A percentile compares a stretch with the other conserved stretches of the same genome.
Conservation (phyloP, 1,140 invertebrate species). For the Heliothis virescens region DNA sequence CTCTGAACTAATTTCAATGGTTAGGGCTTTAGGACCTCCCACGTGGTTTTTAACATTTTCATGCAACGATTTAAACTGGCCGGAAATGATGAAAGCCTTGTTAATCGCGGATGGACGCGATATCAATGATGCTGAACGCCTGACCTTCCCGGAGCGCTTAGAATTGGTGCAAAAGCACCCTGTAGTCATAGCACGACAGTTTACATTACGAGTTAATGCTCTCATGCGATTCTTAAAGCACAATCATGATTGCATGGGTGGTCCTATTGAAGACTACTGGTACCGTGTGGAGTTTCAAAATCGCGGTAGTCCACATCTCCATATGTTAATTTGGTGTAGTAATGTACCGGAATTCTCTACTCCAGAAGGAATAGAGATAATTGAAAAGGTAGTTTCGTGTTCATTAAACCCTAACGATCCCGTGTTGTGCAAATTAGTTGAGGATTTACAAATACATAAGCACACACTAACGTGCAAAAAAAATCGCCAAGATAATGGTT, state of each 20-base stretch:
- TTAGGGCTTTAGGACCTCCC: background rate
- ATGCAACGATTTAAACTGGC: background rate
- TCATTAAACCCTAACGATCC: background rate
- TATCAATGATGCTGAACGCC: background rate
- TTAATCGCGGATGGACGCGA: constrained; percentile 1
- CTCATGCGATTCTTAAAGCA: background rate
- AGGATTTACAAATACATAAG: background rate
- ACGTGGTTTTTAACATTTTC: constrained; percentile 6
- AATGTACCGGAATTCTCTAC: background rate
- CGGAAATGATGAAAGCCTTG: background rate
- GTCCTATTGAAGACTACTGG: background rate
- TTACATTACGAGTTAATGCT: background rate
- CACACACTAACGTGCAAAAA: background rate
- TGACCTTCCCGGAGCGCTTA: background rate
- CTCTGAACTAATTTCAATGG: background rate
- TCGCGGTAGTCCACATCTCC: constrained; percentile 2
- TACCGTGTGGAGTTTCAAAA: constrained; percentile 7
- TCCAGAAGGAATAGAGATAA: background rate
- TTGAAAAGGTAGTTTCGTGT: background rate
- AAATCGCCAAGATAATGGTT: background rate
- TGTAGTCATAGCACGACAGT: background rate
- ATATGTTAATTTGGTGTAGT: constrained; percentile 5
- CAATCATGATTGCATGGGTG: background rate
- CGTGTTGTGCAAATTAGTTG: background rate
- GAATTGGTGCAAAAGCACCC: background rate